These are phyloP conservation scores for Corythornis madagascariensis DNA, from an alignment of 2,113 vertebrate species.

Conservation along the genomic window DNA sequence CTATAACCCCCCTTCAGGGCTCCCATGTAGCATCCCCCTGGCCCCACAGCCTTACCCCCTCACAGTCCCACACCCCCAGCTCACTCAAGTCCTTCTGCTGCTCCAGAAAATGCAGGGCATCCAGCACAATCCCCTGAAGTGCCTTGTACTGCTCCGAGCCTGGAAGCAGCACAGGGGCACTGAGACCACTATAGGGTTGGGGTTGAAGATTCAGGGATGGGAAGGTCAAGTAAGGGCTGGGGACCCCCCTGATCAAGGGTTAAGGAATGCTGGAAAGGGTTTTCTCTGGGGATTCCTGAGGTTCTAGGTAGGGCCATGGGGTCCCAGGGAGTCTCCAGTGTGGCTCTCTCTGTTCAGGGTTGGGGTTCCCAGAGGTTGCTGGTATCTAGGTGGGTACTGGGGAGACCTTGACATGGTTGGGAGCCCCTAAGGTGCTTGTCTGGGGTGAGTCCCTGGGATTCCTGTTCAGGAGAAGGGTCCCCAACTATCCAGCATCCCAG, in stretches of 20 bases:
- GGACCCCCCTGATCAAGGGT: neutral
- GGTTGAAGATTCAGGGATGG: too few species aligned
- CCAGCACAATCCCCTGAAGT: neutral
- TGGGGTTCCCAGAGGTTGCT: neutral
- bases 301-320: neutral
- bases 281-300: neutral
- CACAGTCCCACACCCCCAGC: neutral
- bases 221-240: too few species aligned
- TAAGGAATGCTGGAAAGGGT: neutral
- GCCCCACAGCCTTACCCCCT: neutral
- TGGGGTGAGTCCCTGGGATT: neutral
- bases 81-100: neutral
- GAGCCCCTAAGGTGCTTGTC: neutral
- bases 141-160: too few species aligned
- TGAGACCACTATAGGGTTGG: too few species aligned
- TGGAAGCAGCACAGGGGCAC: too few species aligned
- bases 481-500: too few species aligned
- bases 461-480: neutral
- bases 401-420: neutral
- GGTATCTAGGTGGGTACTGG: neutral
- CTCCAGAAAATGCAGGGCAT: neutral
- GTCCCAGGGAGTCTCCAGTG: neutral
- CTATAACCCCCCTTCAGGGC: neutral
- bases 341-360: accelerated
- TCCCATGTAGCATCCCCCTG: neutral